Percentiles rank a stretch among this genome's conserved stretches.
Evolutionary conservation across 2,888 invertebrate genomes (phyloP).

Genomic region (Dastarcus helophoroides): DNA sequence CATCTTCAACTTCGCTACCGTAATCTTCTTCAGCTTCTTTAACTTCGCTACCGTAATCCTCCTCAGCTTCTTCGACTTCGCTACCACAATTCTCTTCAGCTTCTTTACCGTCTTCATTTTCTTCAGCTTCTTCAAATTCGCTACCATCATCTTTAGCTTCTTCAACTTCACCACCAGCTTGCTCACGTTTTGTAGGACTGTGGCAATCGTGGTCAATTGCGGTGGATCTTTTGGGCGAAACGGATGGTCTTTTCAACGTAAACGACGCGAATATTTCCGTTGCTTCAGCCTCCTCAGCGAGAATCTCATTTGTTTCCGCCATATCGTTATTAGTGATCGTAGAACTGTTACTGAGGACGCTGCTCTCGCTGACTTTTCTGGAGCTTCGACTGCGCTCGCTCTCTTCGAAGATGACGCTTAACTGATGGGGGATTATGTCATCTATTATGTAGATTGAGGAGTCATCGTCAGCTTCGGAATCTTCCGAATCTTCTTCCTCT

Average conservation of each 20-base stretch:
- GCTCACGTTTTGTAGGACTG: no score
- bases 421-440: constrained; percentile 37
- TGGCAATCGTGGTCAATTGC: no score
- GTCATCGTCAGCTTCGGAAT: constrained; percentile 13
- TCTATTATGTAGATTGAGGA: constrained; percentile 21
- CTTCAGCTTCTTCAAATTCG: constrained; percentile 12
- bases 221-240: background rate
- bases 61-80: constrained; percentile 12
- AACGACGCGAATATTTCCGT: no score
- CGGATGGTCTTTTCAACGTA: constrained; percentile 1
- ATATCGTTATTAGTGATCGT: constrained; percentile 28
- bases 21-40: constrained; percentile 13
- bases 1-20: constrained; percentile 2
- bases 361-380: constrained; percentile 27
- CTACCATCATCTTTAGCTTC: constrained; percentile 10
- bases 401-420: constrained; percentile 52
- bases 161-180: constrained; percentile 10
- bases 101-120: constrained; percentile 8
- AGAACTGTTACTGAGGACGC: constrained; percentile 27
- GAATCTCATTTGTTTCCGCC: no score
- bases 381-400: constrained; percentile 38
- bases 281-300: no score
- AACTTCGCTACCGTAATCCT: constrained; percentile 8
- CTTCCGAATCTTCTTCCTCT: constrained; percentile 17
- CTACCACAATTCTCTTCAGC: constrained; percentile 9